Evolutionary conservation across 2,113 vertebrate species (phyloP).

Genomic region (Plectropomus leopardus): DNA sequence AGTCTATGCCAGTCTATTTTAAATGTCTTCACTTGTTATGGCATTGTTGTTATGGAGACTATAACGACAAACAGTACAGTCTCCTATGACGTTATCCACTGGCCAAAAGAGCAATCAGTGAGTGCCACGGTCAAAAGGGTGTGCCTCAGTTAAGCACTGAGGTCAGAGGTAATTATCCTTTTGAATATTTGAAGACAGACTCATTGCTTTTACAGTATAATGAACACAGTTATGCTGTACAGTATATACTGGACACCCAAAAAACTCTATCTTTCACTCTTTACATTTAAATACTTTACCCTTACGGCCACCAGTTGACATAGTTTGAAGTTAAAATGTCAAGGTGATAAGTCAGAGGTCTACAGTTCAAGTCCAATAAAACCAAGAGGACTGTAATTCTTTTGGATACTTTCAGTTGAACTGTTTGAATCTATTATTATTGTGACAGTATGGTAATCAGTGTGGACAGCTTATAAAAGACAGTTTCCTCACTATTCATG

Average conservation of each 20-base stretch:
- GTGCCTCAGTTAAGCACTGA: slow-evolving; percentile 22
- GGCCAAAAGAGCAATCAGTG: slow-evolving; percentile 8
- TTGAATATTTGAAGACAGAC: slow-evolving; percentile 12
- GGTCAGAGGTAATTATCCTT: slow-evolving; percentile 34
- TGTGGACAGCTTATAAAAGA: slow-evolving; percentile 25
- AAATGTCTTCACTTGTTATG: slow-evolving; percentile 17
- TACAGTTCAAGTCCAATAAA: slow-evolving; percentile 46
- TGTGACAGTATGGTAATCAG: not conserved
- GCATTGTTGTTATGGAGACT: slow-evolving; percentile 31
- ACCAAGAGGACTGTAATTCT: slow-evolving; percentile 8
- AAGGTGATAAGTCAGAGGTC: slow-evolving; percentile 37
- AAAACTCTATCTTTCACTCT: not conserved
- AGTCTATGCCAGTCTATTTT: not conserved
- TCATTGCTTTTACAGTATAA: not conserved
- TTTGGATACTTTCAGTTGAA: slow-evolving; percentile 13
- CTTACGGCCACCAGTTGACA: not conserved
- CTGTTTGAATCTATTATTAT: slow-evolving; percentile 12
- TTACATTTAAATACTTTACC: not conserved
- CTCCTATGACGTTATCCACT: slow-evolving; percentile 14
- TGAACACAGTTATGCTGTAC: not conserved
- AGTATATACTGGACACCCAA: not conserved
- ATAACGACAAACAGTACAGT: not conserved
- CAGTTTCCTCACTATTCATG: not conserved
- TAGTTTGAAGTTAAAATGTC: slow-evolving; percentile 41
- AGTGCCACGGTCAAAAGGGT: not conserved